phyloP scores from a whole-genome alignment of 2,113 vertebrate genomes.

The Gallinago paraguaiae region DNA sequence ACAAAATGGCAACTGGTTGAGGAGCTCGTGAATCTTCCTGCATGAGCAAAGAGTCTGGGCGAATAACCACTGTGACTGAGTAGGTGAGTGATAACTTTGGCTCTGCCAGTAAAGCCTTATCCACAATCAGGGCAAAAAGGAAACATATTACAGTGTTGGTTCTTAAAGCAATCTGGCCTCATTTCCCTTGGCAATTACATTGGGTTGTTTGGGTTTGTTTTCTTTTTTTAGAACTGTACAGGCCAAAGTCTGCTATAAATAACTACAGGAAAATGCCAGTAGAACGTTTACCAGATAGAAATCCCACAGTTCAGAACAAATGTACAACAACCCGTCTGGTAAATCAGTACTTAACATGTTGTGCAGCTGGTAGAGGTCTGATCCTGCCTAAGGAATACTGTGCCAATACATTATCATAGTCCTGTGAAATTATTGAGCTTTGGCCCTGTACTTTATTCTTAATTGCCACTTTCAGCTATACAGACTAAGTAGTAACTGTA shows the following conservation, averaged over 20 bases:
- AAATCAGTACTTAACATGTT: background rate
- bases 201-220: background rate
- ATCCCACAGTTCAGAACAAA: background rate
- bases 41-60: background rate
- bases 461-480: background rate
- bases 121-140: background rate
- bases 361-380: background rate
- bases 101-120: background rate
- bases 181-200: background rate
- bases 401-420: background rate
- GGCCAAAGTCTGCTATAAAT: background rate
- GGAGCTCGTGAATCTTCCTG: background rate
- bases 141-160: background rate
- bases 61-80: background rate
- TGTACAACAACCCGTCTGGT: background rate
- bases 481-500: background rate
- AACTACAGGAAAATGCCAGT: background rate
- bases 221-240: background rate
- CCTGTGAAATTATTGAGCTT: background rate
- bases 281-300: background rate
- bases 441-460: background rate
- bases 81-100: background rate
- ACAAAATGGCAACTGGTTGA: background rate
- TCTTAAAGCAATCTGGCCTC: background rate
- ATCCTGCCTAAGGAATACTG: background rate